Base-by-base conservation (phyloP, 1,140 invertebrate genomes). In the Amyelois transitella region DNA sequence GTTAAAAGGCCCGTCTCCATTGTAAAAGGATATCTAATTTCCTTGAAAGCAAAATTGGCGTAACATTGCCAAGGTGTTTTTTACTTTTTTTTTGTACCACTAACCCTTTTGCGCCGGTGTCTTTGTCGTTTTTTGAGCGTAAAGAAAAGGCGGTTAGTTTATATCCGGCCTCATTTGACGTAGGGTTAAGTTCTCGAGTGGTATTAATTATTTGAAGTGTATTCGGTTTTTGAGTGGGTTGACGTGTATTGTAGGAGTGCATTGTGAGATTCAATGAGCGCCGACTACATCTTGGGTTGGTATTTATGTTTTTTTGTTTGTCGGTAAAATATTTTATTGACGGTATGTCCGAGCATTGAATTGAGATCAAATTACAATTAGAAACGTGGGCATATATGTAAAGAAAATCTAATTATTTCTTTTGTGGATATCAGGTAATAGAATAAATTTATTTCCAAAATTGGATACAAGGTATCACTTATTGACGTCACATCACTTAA, bases 61-160 rank as follows among this genome's bases (percentile, higher is more conserved):
- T 82, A 85, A 82, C 81, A 84, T 76, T 76, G 76, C 77, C 60
- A 63, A 73, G 69, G 74, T 75, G 66, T 53, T 77, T 69, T 81
- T 81, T 76, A 64, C 55, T 47, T 56, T 50, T 72, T 76, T 79
- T 78, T 76, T 73, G 53, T 72, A 51, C 63, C 60, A 51, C 51
- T 66, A 78, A 81, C 76, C 77, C 80, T 80, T 76, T 69, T 72
- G 69, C 66, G 76, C 69, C 79, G 72, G 75, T 73, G 66, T 66
- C 66, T 81, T 80, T 78, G 74, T 76, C 59, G 53, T 70, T 74
- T 77, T 81, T 82, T 74, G 65, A 73, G 83, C 77, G 83, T 63
- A 82, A 86, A 86, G 81, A 87, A 87, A 84, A 85, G 84, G 84
- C 84, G 84, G 81, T 85, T 82, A 84, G 84, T 87, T 87, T 87